These are phyloP conservation scores for Cephus cinctus DNA, from an alignment of 1,140 invertebrate species.

Conservation along the genomic window DNA sequence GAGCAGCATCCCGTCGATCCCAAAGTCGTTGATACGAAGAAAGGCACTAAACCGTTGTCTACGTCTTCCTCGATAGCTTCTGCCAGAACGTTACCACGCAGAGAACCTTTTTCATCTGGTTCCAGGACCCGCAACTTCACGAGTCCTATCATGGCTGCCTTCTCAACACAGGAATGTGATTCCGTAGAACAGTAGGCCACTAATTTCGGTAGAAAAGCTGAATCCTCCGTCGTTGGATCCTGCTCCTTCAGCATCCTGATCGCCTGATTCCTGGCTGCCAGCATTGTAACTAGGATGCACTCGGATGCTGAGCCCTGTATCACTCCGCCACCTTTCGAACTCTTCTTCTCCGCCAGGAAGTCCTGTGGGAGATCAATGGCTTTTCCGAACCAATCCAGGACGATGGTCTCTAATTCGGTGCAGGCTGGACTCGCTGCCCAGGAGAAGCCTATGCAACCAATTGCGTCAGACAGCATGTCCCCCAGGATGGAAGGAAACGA, in stretches of 20 bases:
- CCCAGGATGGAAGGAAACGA: constrained; percentile 92
- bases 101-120: constrained; percentile 77
- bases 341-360: constrained; percentile 56
- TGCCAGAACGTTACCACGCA: constrained; percentile 73
- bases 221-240: constrained; percentile 59
- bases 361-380: constrained; percentile 59
- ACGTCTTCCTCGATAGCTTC: constrained; percentile 75
- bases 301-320: constrained; percentile 83
- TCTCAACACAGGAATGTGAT: constrained; percentile 92
- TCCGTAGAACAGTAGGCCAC: constrained; percentile 81
- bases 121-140: constrained; percentile 87
- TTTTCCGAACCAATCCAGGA: constrained; percentile 66
- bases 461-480: constrained; percentile 89
- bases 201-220: constrained; percentile 77
- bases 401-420: constrained; percentile 80
- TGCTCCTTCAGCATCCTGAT: constrained; percentile 70
- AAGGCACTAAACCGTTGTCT: constrained; percentile 78
- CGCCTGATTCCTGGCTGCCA: constrained; percentile 75
- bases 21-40: constrained; percentile 79
- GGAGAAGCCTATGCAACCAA: constrained; percentile 93
- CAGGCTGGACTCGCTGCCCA: constrained; percentile 89
- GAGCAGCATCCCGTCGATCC: constrained; percentile 82
- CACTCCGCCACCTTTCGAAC: constrained; percentile 73
- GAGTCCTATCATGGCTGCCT: constrained; percentile 88
- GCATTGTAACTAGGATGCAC: constrained; percentile 79